Evolutionary conservation across 2,113 vertebrate genomes (phyloP), one percentile per base, ranked within the genome.

Genomic region (Nannospalax galili): DNA sequence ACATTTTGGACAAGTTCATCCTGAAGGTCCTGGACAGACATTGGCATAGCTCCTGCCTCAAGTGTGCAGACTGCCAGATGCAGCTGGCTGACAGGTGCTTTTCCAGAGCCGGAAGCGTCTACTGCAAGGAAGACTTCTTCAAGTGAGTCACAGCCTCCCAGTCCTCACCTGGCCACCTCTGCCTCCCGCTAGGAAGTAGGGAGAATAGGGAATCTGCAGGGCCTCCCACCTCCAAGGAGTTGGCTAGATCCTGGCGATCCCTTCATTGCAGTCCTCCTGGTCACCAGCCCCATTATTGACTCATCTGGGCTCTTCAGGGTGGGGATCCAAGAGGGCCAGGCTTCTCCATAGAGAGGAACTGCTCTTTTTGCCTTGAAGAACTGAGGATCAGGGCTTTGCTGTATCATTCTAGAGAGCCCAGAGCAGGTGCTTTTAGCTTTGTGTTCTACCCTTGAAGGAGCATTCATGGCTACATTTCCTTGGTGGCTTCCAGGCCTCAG

Each of bases 101-200:
- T 99, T 99, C 99, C 97, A 98, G 99, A 64, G 99, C 99, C 0
- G 99, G 99, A 88, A 99, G 98, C 87, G 99, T 99, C 95, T 99
- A 99, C 98, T 99, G 99, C 99, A 99, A 99, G 97, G 99, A 99
- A 77, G 99, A 99, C 75, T 99, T 99, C 98, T 99, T 99, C 98
- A 99, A 99, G 99, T 99, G 93, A 99, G 99, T 99, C 17, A 2
- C 30, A 28, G 2, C 11, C 72, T 30, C 10, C 24, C 37, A 2
- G 6, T 20, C 40, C 15, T 5, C 1, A 30, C 40, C 30, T 10
- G 9, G 30, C 15, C n/a, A 45, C 20, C 32, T 37, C 79, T 30
- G 85, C 40, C 35, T 78, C 48, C 14, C 37, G 7, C 30, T 7
- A 0, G 8, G n/a, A 15, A 6, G 73, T 17, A 14, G 17, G 37